These are phyloP conservation scores for Telmatherina bonti DNA, from an alignment of 2,797 vertebrate genomes.

Conservation along the genomic window DNA sequence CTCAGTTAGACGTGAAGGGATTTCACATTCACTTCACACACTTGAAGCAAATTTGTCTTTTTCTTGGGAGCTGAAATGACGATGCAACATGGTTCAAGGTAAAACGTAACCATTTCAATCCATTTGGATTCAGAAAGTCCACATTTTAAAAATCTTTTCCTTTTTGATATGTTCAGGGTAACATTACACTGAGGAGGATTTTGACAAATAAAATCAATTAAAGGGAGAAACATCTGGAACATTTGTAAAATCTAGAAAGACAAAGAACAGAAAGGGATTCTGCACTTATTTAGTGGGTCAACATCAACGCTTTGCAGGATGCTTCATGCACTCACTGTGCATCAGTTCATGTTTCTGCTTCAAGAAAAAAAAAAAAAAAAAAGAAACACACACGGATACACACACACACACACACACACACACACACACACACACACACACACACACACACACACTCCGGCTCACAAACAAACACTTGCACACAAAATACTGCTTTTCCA, in stretches of 20 bases:
- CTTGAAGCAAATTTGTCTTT: conserved; percentile 55
- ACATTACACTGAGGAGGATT: conserved; percentile 54
- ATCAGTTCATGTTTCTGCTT: conserved; percentile 82
- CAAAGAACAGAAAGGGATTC: conserved; percentile 37
- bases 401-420: too few relatives aligned
- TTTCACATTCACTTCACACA: conserved; percentile 72
- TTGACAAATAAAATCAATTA: conserved; percentile 59
- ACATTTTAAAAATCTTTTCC: conserved; percentile 35
- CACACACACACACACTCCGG: not conserved
- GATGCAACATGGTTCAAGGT: conserved; percentile 50
- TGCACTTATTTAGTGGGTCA: conserved; percentile 65
- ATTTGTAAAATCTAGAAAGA: conserved; percentile 49
- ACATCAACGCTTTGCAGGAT: conserved; percentile 74
- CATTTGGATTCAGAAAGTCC: conserved; percentile 39
- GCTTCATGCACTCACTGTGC: conserved; percentile 77
- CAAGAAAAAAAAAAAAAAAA: conserved; percentile 24
- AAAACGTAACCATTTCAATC: conserved; percentile 48
- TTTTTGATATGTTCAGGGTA: conserved; percentile 25
- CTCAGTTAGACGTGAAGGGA: conserved; percentile 70
- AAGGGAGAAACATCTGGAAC: conserved; percentile 66
- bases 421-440: too few relatives aligned
- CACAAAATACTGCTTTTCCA: conserved; percentile 24
- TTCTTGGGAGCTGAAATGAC: conserved; percentile 63
- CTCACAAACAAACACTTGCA: conserved; percentile 53
- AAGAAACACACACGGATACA: too few relatives aligned